phyloP scores from a whole-genome alignment of 2,113 vertebrate genomes.

The Aix galericulata region DNA sequence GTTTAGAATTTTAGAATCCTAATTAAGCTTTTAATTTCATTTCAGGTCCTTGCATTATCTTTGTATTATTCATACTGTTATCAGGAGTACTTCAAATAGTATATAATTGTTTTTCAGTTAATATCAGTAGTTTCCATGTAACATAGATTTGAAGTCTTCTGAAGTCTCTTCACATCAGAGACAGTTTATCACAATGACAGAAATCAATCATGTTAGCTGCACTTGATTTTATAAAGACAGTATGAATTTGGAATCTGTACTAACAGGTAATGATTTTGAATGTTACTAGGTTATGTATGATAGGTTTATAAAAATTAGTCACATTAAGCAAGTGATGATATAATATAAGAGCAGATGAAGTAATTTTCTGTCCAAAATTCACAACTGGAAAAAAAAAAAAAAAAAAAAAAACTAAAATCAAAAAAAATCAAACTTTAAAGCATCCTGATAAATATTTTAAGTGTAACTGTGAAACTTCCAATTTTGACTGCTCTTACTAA shows the following conservation, averaged over 20 bases:
- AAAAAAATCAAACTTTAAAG: neutral
- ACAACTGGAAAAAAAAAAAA: neutral
- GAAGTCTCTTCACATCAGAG: neutral
- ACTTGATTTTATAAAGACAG: neutral
- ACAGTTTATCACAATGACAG: neutral
- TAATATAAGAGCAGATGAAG: neutral
- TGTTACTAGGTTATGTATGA: neutral
- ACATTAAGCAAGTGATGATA: neutral
- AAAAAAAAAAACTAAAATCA: no score
- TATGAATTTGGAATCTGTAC: neutral
- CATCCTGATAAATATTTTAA: neutral
- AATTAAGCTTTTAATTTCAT: neutral
- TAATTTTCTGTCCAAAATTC: neutral
- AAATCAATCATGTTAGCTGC: neutral
- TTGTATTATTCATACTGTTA: neutral
- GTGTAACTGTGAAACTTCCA: neutral
- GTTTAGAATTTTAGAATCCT: neutral
- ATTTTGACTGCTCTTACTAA: neutral
- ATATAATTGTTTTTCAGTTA: neutral
- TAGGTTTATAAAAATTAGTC: neutral
- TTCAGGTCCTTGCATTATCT: neutral
- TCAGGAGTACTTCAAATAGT: neutral
- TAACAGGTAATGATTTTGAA: conserved; percentile 19
- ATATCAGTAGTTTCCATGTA: neutral
- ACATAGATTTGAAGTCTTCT: neutral